Percentiles rank a stretch among this genome's conserved stretches.
phyloP scores from a whole-genome alignment of 2,113 vertebrate genomes.

The Fulmarus glacialis region DNA sequence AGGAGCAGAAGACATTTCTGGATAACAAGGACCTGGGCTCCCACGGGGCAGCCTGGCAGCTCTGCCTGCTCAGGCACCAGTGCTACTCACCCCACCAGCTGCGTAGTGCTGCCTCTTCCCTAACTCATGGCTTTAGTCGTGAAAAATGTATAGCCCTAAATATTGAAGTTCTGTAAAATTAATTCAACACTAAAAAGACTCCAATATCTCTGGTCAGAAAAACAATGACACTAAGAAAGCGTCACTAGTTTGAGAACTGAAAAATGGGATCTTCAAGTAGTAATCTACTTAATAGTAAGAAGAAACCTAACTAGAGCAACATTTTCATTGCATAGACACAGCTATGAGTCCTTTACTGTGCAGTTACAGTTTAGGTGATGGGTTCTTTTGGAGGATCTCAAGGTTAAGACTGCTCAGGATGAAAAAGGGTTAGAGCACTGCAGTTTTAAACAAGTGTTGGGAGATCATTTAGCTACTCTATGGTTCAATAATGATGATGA shows the following conservation, averaged over 20 bases:
- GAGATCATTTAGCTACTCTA: not conserved
- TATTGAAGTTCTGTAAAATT: not conserved
- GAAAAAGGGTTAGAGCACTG: not conserved
- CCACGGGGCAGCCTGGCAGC: not conserved
- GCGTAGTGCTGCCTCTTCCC: not conserved
- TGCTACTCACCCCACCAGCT: not conserved
- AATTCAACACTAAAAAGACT: not conserved
- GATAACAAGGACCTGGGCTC: not conserved
- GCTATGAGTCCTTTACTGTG: not conserved
- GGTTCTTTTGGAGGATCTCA: not conserved
- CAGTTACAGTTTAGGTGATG: not conserved
- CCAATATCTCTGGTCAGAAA: not conserved
- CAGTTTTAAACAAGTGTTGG: not conserved
- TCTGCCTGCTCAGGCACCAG: not conserved
- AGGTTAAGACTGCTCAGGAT: not conserved
- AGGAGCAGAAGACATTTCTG: not conserved
- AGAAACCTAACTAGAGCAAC: not conserved
- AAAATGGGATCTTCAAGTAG: not conserved
- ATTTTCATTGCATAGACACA: not conserved
- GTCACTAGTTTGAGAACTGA: not conserved
- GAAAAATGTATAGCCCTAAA: not conserved
- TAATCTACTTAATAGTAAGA: not conserved
- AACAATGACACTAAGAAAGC: not conserved
- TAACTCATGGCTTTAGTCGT: not conserved
- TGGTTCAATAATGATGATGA: not conserved